Conservation (phyloP, 30 jellyfish, hydroid and myxozoan genomes). For the Clytia hemisphaerica region DNA sequence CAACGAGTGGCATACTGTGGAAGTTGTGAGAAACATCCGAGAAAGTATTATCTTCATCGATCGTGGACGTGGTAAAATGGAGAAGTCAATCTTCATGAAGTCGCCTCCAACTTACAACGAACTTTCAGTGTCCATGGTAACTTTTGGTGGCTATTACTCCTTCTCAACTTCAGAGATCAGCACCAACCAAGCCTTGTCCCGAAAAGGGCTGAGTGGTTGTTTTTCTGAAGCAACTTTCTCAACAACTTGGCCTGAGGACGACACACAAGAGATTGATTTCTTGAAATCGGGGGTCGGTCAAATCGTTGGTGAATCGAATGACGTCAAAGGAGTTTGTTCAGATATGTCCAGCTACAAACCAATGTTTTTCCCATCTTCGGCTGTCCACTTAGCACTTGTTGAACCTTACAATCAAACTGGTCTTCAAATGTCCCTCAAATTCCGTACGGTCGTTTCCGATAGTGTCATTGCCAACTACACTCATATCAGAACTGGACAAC, state of each 20-base stretch:
- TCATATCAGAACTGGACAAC: slow-evolving; percentile 35
- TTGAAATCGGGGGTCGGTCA: slow-evolving; percentile 6
- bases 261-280: slow-evolving; percentile 44
- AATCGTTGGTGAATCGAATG: slow-evolving; percentile 9
- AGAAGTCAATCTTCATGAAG: slow-evolving; percentile 37
- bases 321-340: slow-evolving; percentile 39
- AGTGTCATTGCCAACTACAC: slow-evolving; percentile 74
- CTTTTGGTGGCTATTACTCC: slow-evolving; percentile 70
- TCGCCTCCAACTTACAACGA: slow-evolving; percentile 94
- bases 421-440: slow-evolving; percentile 55
- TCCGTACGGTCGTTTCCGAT: slow-evolving; percentile 74
- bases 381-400: slow-evolving; percentile 59
- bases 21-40: slow-evolving; percentile 63
- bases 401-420: slow-evolving; percentile 35
- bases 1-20: slow-evolving; percentile 92
- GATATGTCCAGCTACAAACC: slow-evolving; percentile 53
- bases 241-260: slow-evolving; percentile 37
- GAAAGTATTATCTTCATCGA: slow-evolving; percentile 74
- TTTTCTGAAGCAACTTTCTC: slow-evolving; percentile 57
- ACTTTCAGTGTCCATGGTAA: slow-evolving; percentile 61
- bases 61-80: slow-evolving; percentile 62
- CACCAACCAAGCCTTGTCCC: slow-evolving; percentile 58
- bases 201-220: slow-evolving; percentile 66
- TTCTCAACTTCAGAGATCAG: slow-evolving; percentile 49
- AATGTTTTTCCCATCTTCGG: slow-evolving; percentile 75